Evolutionary conservation across 1,140 invertebrate genomes (phyloP).

Genomic region (Pararge aegeria): DNA sequence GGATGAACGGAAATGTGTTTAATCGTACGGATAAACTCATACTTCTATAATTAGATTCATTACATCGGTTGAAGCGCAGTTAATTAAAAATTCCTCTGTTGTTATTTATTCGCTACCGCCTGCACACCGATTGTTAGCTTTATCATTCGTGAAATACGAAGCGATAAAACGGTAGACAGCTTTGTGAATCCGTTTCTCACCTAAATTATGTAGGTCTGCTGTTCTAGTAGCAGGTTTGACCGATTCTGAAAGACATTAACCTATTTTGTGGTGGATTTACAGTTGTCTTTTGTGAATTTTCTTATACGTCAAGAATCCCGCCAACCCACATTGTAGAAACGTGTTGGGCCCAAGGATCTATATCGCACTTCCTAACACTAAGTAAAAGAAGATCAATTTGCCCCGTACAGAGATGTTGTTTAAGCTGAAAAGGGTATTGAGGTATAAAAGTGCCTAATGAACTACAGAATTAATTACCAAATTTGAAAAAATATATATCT

Average conservation of each 20-base stretch:
- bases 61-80: neutral
- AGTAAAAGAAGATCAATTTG: no score
- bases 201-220: neutral
- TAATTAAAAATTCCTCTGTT: neutral
- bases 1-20: no score
- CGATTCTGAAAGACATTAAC: neutral
- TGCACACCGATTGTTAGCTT: neutral
- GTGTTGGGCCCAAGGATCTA: no score
- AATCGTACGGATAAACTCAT: neutral
- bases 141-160: neutral
- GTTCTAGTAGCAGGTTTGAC: neutral
- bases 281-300: no score
- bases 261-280: neutral
- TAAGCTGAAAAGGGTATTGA: no score
- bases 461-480: no score
- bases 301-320: no score
- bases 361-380: no score
- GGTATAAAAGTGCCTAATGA: no score
- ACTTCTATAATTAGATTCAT: neutral
- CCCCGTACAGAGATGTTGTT: no score
- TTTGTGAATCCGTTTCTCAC: neutral
- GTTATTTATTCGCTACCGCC: neutral
- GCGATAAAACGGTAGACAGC: constrained; percentile 3
- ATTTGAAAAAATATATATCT: no score
- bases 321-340: no score